Conservation (phyloP, 1,140 invertebrate species). For the Laupala kohalensis region DNA sequence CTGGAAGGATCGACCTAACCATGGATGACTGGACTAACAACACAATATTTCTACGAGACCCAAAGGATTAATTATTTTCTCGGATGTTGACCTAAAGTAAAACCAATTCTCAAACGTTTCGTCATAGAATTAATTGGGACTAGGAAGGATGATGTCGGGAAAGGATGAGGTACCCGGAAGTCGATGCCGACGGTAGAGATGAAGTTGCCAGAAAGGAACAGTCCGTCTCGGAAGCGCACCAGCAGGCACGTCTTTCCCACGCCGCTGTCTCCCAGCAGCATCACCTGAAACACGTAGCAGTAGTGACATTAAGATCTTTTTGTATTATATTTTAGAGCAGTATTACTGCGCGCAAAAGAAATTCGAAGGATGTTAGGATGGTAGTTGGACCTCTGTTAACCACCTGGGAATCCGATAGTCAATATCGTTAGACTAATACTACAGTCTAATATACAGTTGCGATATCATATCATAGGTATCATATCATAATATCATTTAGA, state of each 20-base stretch:
- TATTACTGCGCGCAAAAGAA: neutral
- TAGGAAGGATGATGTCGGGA: neutral
- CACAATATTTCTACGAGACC: too few relatives aligned
- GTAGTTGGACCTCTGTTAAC: too few relatives aligned
- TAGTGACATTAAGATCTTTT: too few relatives aligned
- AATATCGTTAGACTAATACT: too few relatives aligned
- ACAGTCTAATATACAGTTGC: too few relatives aligned
- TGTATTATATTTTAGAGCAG: too few relatives aligned
- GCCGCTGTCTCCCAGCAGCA: conserved; percentile 78
- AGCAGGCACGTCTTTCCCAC: conserved; percentile 82
- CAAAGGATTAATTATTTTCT: too few relatives aligned
- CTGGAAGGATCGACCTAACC: too few relatives aligned
- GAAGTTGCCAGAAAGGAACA: conserved; percentile 78
- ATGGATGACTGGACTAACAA: too few relatives aligned
- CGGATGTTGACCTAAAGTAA: neutral
- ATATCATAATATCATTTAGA: too few relatives aligned
- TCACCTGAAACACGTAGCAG: conserved; percentile 60
- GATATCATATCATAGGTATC: too few relatives aligned
- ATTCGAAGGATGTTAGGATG: neutral
- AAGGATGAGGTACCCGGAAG: conserved; percentile 67
- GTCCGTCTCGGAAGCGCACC: conserved; percentile 71
- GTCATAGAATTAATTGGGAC: neutral
- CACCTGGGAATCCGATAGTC: too few relatives aligned
- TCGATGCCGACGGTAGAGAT: conserved; percentile 92
- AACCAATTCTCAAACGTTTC: neutral